Base-by-base conservation (phyloP, 2,113 vertebrate species). In the Malurus alboscapulatus region DNA sequence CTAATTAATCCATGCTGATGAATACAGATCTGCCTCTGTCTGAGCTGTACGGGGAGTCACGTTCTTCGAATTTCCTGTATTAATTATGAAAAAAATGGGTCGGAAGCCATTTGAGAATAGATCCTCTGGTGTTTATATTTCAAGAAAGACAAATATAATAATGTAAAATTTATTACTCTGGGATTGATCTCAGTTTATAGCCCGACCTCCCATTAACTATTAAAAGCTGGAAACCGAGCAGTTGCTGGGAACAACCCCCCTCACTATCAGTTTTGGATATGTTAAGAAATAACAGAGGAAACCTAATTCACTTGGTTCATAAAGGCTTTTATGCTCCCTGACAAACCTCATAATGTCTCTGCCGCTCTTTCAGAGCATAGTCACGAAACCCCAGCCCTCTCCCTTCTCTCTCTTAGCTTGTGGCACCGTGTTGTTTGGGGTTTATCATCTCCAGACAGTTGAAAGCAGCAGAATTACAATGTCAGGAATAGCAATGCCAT, bases 141-240 rank as follows among this genome's bases (percentile, higher is more conserved):
- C 96, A 95, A 87, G 44, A 71, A 96, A 96, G 83, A 90, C 94
- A 97, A 97, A 96, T 95, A 95, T 82, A 93, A 96, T 87, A 95
- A 96, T 84, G 82, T 48, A 97, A 94, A 95, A 94, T 96, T 88
- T 77, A 91, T 96, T 96, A 94, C 53, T 80, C 50, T 48, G 87
- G 44, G 87, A 96, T 90, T 93, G 47, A 96, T 88, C 92, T 84
- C 65, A 77, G 59, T 45, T 93, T 77, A 85, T 53, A 87, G 72
- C 66, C 81, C 10, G 22, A 69, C 59, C 54, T 84, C 88, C 77
- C 74, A 94, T 84, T 96, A 94, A 95, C 92, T 94, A 87, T 74
- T 91, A 93, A 90, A 84, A 69, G 48, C 45, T 74, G 58, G 71
- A 68, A 94, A 73, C 36, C 10, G 8, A 88, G 24, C 30, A 38